These are phyloP conservation scores for Lordiphosa mommai DNA, from an alignment of 1,140 invertebrate species.

Conservation along the genomic window DNA sequence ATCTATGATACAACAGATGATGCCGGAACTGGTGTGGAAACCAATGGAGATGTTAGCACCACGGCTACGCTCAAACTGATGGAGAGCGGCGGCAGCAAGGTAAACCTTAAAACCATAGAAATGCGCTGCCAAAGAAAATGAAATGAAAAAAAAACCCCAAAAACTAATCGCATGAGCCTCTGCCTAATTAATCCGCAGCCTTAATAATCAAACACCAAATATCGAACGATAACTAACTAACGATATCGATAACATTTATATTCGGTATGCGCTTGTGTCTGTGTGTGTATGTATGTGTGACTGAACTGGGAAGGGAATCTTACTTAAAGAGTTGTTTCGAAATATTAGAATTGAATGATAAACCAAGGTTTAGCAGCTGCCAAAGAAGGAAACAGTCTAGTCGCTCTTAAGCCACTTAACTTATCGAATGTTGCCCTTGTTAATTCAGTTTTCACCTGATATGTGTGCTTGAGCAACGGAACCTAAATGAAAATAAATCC, in stretches of 20 bases:
- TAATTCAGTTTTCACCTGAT: too few relatives aligned
- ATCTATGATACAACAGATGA: conserved; percentile 66
- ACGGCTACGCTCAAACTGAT: conserved; percentile 49
- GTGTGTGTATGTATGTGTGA: conserved; percentile 14
- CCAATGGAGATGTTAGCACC: conserved; percentile 45
- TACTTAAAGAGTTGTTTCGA: too few relatives aligned
- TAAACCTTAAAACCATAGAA: conserved; percentile 28
- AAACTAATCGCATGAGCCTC: conserved; percentile 28
- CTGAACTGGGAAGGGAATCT: too few relatives aligned
- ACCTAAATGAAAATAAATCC: too few relatives aligned
- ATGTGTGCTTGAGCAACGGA: too few relatives aligned
- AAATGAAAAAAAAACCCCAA: neutral
- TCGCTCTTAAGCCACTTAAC: too few relatives aligned
- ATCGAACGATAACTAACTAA: too few relatives aligned
- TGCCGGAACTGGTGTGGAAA: conserved; percentile 13
- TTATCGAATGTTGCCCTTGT: too few relatives aligned
- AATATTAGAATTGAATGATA: too few relatives aligned
- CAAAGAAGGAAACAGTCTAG: too few relatives aligned
- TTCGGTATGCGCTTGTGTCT: conserved; percentile 5
- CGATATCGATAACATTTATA: conserved; percentile 4
- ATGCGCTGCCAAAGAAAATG: neutral
- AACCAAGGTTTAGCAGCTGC: too few relatives aligned
- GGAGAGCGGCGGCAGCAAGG: conserved; percentile 50
- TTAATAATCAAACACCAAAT: conserved; percentile 1
- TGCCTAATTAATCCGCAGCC: too few relatives aligned